These are phyloP conservation scores for Elephas maximus DNA, from an alignment of 2,113 vertebrate genomes.

Conservation along the genomic window DNA sequence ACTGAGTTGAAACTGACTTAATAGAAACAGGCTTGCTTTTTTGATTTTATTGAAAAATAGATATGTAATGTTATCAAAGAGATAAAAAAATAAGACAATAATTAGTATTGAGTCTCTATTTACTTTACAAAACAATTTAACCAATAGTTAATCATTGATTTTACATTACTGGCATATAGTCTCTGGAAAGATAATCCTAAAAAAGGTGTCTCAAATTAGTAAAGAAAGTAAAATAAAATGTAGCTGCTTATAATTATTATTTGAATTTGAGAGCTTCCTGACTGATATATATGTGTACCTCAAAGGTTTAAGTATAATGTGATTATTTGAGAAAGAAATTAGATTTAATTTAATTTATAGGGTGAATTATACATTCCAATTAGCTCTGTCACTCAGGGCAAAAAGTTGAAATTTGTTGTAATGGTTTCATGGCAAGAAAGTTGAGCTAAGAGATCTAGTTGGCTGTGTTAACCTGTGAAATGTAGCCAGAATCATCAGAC, in stretches of 20 bases:
- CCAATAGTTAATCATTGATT: not conserved
- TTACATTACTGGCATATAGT: not conserved
- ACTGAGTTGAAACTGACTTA: no score
- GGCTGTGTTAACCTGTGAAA: not conserved
- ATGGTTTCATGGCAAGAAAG: not conserved
- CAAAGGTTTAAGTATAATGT: not conserved
- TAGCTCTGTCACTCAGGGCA: not conserved
- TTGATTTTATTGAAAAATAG: not conserved
- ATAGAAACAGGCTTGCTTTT: no score
- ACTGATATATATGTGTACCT: not conserved
- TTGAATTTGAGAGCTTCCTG: not conserved
- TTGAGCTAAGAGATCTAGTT: not conserved
- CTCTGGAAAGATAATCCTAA: not conserved
- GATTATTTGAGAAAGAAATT: not conserved
- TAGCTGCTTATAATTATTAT: not conserved
- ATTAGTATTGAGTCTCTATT: not conserved
- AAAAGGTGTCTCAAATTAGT: not conserved
- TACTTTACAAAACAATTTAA: not conserved
- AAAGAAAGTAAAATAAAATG: not conserved
- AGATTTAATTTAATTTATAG: not conserved
- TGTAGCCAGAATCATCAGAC: not conserved
- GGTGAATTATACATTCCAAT: not conserved
- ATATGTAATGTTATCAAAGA: not conserved
- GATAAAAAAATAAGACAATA: not conserved
- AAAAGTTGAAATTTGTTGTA: constrained; percentile 14